A percentile compares a stretch with the other conserved stretches of the same genome.
Evolutionary conservation across 2,113 vertebrate genomes (phyloP).

Genomic region (Marmota flaviventris): DNA sequence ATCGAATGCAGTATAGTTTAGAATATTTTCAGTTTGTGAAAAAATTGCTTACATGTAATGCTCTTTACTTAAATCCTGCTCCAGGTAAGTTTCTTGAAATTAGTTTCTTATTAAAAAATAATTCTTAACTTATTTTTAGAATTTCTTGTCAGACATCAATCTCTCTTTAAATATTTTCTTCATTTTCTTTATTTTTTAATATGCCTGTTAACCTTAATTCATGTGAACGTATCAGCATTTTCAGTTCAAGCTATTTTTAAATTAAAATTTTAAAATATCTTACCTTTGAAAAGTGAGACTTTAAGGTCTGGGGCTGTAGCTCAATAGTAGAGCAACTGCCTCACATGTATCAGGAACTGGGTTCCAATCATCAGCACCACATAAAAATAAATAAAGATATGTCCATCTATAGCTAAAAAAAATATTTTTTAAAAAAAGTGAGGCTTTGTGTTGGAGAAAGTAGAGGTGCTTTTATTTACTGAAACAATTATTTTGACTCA

Average conservation of each 20-base stretch:
- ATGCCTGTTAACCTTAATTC: background rate
- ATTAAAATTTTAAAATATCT: background rate
- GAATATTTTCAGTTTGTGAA: slow-evolving; percentile 99
- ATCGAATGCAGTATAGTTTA: slow-evolving; percentile 98
- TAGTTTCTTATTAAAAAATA: background rate
- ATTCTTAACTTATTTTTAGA: background rate
- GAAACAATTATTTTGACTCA: background rate
- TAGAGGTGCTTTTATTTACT: background rate
- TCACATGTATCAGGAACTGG: no score
- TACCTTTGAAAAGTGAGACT: background rate
- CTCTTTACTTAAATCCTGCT: slow-evolving; percentile 97
- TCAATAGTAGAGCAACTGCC: no score
- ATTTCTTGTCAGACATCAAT: background rate
- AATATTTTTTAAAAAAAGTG: no score
- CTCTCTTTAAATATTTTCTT: background rate
- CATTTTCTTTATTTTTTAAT: background rate
- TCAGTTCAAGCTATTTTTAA: background rate
- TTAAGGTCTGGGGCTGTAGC: no score
- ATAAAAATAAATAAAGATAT: no score
- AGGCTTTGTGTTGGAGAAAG: background rate
- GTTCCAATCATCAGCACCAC: no score
- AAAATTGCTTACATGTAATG: slow-evolving; percentile 98
- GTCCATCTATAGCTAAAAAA: no score
- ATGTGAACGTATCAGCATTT: background rate
- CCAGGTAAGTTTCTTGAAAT: slow-evolving; percentile 91